These are phyloP conservation scores for Lytechinus variegatus DNA, from an alignment of 35 echinoderm and acorn worm species.

Conservation along the genomic window DNA sequence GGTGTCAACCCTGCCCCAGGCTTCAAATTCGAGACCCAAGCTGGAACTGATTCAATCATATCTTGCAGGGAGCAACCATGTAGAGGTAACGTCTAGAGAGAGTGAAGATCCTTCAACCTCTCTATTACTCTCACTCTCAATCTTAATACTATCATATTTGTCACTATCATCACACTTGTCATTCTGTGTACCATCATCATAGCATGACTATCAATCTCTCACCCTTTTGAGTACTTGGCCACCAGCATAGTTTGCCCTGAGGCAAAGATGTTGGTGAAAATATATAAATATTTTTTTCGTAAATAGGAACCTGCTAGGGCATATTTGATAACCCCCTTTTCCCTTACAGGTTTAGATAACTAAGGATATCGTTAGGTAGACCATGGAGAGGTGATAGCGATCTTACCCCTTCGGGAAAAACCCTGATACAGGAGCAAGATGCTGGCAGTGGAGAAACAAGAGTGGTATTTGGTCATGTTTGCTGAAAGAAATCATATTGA, in stretches of 20 bases:
- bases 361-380: not conserved
- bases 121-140: not conserved
- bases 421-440: not conserved
- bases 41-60: constrained; percentile 34
- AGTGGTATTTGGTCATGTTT: constrained; percentile 7
- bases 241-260: constrained; percentile 46
- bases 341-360: constrained; percentile 10
- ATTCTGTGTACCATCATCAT: not conserved
- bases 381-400: not conserved
- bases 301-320: not conserved
- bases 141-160: constrained; percentile 17
- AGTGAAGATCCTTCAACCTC: not conserved
- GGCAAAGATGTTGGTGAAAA: constrained; percentile 49
- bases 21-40: constrained; percentile 32
- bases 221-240: constrained; percentile 50
- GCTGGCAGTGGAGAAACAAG: not conserved
- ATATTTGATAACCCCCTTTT: not conserved
- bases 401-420: not conserved
- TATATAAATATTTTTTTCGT: not conserved
- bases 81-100: constrained; percentile 49
- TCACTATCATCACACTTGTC: not conserved
- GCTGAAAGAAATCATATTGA: not conserved
- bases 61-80: constrained; percentile 63
- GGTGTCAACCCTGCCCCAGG: constrained; percentile 23
- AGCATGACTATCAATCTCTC: not conserved